Base-by-base conservation (phyloP, 2,888 invertebrate species). In the Euclidia mi region DNA sequence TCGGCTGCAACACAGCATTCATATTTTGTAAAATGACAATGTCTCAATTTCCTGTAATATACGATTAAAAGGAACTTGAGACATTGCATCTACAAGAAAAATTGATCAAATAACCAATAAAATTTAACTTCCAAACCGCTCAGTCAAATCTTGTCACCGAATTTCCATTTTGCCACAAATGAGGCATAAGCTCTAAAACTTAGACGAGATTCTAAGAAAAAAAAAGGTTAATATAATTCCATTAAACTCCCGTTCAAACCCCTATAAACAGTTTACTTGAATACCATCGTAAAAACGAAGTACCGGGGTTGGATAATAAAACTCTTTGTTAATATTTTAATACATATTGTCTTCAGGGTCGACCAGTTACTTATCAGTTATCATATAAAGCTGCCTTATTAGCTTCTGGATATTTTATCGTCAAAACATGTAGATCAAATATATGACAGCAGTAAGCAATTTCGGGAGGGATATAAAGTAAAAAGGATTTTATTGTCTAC, bases 321-420 rank as follows among this genome's bases (percentile, higher is more conserved):
- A 66, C 51, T 45, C 49, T 71, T 71, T 74, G 75, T 74, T 71
- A 74, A 67, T 71, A 74, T 67, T 67, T 71, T 71, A 71, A 71
- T 66, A 71, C 56, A 29, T 65, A 65, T 62, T 71, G 62, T 51
- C 43, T 56, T 52, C 45, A 48, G 45, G 49, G 56, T 58, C 62
- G 65, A 58, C 60, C 57, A 63, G 40, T 53, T 44, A 57, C 45
- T 57, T 32, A 25, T 11, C 43, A 57, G 42, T 57, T 32, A 25
- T 11, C 43, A 40, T 60, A 64, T 64, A 72, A 70, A 68, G 28
- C 47, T 72, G 34, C 31, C 55, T 68, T 72, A 72, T 68, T 72
- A 72, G 60, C 59, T 64, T 64, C 49, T 45, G 44, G 42, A 17
- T 43, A 35, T 38, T 63, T 60, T 68, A 72, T 64, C 43, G 35